Conservation (phyloP, 1,140 invertebrate species). For the Drosophila albomicans region DNA sequence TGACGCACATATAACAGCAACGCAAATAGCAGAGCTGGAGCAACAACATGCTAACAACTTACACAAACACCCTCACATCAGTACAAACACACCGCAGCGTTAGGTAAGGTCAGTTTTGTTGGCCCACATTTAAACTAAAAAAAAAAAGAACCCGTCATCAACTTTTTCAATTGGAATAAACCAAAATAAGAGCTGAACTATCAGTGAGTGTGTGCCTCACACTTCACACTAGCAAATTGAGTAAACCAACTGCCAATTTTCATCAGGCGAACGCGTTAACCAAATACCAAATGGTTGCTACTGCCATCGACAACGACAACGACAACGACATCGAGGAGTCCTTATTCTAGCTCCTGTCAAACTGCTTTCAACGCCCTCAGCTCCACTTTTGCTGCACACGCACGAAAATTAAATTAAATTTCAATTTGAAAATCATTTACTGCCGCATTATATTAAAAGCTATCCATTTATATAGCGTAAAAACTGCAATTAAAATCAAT, state of each 20-base stretch:
- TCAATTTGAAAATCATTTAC: slow-evolving; percentile 23
- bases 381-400: background rate
- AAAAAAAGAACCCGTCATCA: slow-evolving; percentile 4
- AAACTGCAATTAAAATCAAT: slow-evolving; percentile 14
- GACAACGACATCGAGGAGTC: background rate
- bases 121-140: slow-evolving; percentile 16
- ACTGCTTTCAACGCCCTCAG: slow-evolving; percentile 1
- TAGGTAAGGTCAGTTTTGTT: slow-evolving; percentile 60
- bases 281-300: slow-evolving; percentile 23
- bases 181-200: slow-evolving; percentile 27
- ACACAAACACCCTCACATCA: background rate
- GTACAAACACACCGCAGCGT: slow-evolving; percentile 14
- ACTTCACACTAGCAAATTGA: slow-evolving; percentile 48
- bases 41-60: background rate
- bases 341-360: slow-evolving; percentile 3
- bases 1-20: slow-evolving; percentile 33
- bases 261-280: slow-evolving; percentile 43
- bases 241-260: slow-evolving; percentile 45
- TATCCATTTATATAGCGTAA: slow-evolving; percentile 3
- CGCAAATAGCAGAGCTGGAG: slow-evolving; percentile 7
- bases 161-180: slow-evolving; percentile 29
- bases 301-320: background rate
- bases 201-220: background rate
- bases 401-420: slow-evolving; percentile 24
- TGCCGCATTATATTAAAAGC: slow-evolving; percentile 7